These are phyloP conservation scores for Drosophila aldrichi DNA, from an alignment of 2,888 invertebrate genomes.

Conservation along the genomic window DNA sequence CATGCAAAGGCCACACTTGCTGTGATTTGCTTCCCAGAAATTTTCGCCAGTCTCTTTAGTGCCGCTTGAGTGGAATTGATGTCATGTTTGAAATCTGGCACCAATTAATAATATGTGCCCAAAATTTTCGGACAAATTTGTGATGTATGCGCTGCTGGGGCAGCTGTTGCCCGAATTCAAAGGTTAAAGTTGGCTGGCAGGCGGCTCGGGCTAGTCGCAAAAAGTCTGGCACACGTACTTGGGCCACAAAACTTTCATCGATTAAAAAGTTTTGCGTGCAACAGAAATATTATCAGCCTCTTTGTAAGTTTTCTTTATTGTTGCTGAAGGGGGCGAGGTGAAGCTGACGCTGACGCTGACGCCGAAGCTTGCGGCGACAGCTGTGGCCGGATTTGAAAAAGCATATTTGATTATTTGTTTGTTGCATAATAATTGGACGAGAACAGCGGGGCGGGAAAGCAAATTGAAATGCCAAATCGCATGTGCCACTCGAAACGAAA, in stretches of 20 bases:
- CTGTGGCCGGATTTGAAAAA: slow-evolving; percentile 54
- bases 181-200: slow-evolving; percentile 61
- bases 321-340: slow-evolving; percentile 1
- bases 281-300: slow-evolving; percentile 67
- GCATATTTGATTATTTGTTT: slow-evolving; percentile 69
- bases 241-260: slow-evolving; percentile 69
- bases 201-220: slow-evolving; percentile 3
- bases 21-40: slow-evolving; percentile 3
- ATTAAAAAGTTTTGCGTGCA: slow-evolving; percentile 69
- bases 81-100: slow-evolving; percentile 33
- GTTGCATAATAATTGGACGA: slow-evolving; percentile 64
- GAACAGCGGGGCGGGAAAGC: slow-evolving; percentile 9
- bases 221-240: slow-evolving; percentile 63
- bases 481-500: slow-evolving; percentile 34
- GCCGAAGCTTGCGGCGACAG: slow-evolving; percentile 45
- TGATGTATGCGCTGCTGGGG: slow-evolving; percentile 36
- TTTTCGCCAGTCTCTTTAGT: neutral
- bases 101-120: slow-evolving; percentile 58
- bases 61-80: slow-evolving; percentile 19
- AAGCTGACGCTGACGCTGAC: neutral
- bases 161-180: slow-evolving; percentile 62
- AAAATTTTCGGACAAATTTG: slow-evolving; percentile 51
- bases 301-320: slow-evolving; percentile 35
- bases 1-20: neutral
- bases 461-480: slow-evolving; percentile 58